A percentile compares a stretch with the other conserved stretches of the same genome.
Conservation (phyloP, 2,113 vertebrate genomes). For the Centropus unirufus region DNA sequence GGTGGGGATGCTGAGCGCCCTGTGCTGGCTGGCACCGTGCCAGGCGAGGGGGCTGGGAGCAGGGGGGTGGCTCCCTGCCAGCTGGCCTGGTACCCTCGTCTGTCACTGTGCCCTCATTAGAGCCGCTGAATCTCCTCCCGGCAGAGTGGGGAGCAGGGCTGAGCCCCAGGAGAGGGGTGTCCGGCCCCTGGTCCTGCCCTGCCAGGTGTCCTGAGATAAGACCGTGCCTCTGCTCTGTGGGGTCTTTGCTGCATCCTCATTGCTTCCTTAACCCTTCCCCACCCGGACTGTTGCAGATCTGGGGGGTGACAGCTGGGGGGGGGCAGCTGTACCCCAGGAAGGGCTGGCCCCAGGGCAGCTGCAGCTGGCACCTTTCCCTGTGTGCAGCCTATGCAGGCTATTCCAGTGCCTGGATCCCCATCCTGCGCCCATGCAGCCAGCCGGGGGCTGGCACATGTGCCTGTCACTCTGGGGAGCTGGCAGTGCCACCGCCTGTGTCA, state of each 20-base stretch:
- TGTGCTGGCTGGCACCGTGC: not conserved
- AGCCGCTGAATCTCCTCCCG: not conserved
- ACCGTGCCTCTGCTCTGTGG: not conserved
- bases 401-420: accelerated
- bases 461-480: conserved; percentile 1
- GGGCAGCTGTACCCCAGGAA: not conserved
- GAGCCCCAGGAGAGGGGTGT: not conserved
- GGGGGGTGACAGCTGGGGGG: no score
- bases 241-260: not conserved
- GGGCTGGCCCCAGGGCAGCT: not conserved
- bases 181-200: accelerated
- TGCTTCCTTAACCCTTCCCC: not conserved
- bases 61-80: not conserved
- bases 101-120: not conserved
- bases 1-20: not conserved
- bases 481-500: not conserved
- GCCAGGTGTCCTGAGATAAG: not conserved
- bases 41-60: not conserved
- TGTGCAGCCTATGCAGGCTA: not conserved
- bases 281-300: not conserved
- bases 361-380: not conserved
- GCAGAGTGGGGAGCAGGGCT: not conserved
- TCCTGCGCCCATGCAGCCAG: not conserved
- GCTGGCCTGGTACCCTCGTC: not conserved
- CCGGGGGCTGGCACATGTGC: not conserved